Base-by-base conservation (phyloP, 1,140 invertebrate genomes). In the Bombus balteatus region DNA sequence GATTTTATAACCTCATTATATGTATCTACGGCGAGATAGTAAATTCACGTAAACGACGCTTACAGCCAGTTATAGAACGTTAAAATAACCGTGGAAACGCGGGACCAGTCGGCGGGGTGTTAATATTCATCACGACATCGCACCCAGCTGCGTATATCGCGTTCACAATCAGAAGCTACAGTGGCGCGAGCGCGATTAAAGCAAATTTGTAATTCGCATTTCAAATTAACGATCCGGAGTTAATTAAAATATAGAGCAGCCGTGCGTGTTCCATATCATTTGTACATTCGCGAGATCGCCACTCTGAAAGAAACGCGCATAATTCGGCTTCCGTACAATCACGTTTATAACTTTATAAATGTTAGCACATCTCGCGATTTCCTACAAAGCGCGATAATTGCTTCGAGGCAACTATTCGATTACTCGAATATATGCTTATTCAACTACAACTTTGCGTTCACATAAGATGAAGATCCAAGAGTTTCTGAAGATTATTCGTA, bases 241-340 rank as follows among this genome's bases (percentile, higher is more conserved):
- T 77, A 77, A 83, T 83, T 68, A 53, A 53, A 77, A 77, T 62
- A 57, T 66, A 25, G 32, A 39, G 43, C 25, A n/a, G 59, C 59
- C 59, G 4, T 13, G 59, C 62, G 43, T 76, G 72, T n/a, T 43
- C n/a, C n/a, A 22, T 59, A 57, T 53, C 37, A 57, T 41, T 32
- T 43, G 22, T 4, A 5, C n/a, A 25, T 22, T 53, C 1, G n/a
- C 53, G 78, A 25, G 13, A 47, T 18, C 25, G 1, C 25, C 28
- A 2, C 41, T 12, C 9, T 25, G 53, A 65, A 83, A 70, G 72
- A 68, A 76, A 66, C 62, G 28, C 25, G 41, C 28, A 32, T 22
- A 39, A 68, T 65, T 25, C 25, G 39, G 41, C 15, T 15, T 18
- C 18, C 6, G 34, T 8, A 59, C 12, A 22, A 53, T 1, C 47